Conservation (phyloP, 2,888 invertebrate species). For the Flabesymbios commensalis region DNA sequence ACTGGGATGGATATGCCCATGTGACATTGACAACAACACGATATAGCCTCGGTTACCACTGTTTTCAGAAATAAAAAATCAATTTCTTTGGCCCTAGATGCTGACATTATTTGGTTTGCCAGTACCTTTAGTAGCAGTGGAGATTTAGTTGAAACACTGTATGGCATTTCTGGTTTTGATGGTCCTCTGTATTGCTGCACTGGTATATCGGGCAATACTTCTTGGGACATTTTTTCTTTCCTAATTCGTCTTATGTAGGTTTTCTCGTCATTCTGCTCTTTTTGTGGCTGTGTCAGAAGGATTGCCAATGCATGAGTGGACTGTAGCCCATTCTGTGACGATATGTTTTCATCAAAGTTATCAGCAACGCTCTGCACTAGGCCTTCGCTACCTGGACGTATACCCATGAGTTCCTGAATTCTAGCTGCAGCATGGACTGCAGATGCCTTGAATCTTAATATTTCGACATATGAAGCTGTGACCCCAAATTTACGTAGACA, state of each 20-base stretch:
- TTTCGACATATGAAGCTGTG: conserved; percentile 3
- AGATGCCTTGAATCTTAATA: neutral
- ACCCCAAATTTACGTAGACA: neutral
- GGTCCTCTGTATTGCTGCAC: too few relatives aligned
- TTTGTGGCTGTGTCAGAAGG: too few relatives aligned
- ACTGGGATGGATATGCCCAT: conserved; percentile 32
- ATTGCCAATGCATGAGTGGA: too few relatives aligned
- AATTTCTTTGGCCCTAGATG: neutral
- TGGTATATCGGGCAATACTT: too few relatives aligned
- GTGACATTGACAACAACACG: conserved; percentile 20
- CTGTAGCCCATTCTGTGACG: too few relatives aligned
- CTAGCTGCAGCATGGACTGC: neutral
- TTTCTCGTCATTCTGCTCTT: too few relatives aligned
- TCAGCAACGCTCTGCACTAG: neutral
- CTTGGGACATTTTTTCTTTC: too few relatives aligned
- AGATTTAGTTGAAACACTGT: neutral
- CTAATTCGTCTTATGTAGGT: too few relatives aligned
- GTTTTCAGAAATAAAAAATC: conserved; percentile 21
- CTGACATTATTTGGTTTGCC: neutral
- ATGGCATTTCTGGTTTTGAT: too few relatives aligned
- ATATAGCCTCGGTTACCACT: conserved; percentile 18
- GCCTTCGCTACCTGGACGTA: neutral
- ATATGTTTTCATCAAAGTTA: conserved; percentile 5
- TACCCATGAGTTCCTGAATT: neutral
- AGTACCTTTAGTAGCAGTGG: neutral